Evolutionary conservation across 2,797 vertebrate genomes (phyloP).

Genomic region (Typhlichthys eigenmanni): DNA sequence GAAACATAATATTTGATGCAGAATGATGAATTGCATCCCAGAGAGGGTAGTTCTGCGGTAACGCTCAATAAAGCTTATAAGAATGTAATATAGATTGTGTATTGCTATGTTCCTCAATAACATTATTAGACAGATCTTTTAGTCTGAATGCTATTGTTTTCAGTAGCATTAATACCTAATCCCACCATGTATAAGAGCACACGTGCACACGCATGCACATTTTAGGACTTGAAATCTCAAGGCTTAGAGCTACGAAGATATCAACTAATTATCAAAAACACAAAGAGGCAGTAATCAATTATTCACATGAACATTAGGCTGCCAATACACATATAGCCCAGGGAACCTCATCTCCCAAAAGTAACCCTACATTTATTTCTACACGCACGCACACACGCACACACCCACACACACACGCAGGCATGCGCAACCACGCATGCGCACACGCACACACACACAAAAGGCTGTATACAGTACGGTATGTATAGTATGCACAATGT

Average conservation of each 20-base stretch:
- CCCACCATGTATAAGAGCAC: conserved; percentile 2
- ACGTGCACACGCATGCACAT: conserved; percentile 14
- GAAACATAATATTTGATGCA: neutral
- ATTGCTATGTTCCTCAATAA: conserved; percentile 49
- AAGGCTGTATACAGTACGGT: no score
- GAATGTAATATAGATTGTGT: conserved; percentile 50
- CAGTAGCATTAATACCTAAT: conserved; percentile 35
- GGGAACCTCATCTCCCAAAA: conserved; percentile 84
- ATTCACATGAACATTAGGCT: conserved; percentile 93
- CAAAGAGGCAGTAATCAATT: conserved; percentile 90
- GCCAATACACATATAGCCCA: conserved; percentile 83
- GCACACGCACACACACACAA: conserved; percentile 2
- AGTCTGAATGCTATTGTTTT: conserved; percentile 57
- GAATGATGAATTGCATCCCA: conserved; percentile 37
- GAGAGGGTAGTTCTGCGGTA: neutral
- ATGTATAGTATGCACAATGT: no score
- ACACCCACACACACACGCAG: conserved; percentile 4
- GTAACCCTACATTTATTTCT: conserved; percentile 63
- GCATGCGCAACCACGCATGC: conserved; percentile 5
- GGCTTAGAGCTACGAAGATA: conserved; percentile 84
- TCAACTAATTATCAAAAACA: conserved; percentile 92
- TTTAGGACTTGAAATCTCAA: conserved; percentile 74
- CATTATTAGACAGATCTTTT: conserved; percentile 54
- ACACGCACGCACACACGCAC: conserved; percentile 21
- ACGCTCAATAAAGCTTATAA: conserved; percentile 59